Evolutionary conservation across 1,140 invertebrate species (phyloP).

Genomic region (Cylas formicarius): DNA sequence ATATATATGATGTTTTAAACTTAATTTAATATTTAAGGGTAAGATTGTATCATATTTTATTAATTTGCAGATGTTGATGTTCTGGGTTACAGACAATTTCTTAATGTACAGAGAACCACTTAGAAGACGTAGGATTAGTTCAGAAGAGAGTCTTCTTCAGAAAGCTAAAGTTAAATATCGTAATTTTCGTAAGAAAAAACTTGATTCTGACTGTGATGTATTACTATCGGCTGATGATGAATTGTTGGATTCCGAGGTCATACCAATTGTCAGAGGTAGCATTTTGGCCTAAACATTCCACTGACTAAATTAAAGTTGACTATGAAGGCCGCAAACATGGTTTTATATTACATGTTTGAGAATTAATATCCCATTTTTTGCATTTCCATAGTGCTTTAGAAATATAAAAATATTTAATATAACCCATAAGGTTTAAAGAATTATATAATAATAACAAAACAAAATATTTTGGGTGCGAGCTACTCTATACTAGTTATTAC

Average conservation of each 20-base stretch:
- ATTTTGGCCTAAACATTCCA: too few species aligned
- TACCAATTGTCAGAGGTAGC: slow-evolving; percentile 18
- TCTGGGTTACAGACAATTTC: slow-evolving; percentile 80
- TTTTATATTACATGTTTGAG: too few species aligned
- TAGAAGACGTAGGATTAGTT: slow-evolving; percentile 25
- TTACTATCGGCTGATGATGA: slow-evolving; percentile 41
- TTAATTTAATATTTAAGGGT: background rate
- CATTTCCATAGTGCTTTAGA: too few species aligned
- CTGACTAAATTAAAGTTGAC: too few species aligned
- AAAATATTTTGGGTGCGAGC: too few species aligned
- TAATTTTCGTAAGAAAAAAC: slow-evolving; percentile 36
- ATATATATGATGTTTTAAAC: too few species aligned
- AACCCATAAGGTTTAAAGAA: too few species aligned
- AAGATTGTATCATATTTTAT: slow-evolving; percentile 4
- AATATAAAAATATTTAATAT: too few species aligned
- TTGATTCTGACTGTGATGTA: slow-evolving; percentile 46
- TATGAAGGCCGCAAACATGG: too few species aligned
- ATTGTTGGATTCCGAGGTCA: slow-evolving; percentile 21
- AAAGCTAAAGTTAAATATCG: slow-evolving; percentile 48
- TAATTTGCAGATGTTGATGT: slow-evolving; percentile 64
- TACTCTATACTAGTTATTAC: too few species aligned
- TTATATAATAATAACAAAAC: too few species aligned
- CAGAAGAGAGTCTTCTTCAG: slow-evolving; percentile 33
- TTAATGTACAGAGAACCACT: slow-evolving; percentile 51
- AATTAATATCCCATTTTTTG: too few species aligned